Evolutionary conservation across 2,113 vertebrate genomes (phyloP).

Genomic region (Vidua chalybeata): DNA sequence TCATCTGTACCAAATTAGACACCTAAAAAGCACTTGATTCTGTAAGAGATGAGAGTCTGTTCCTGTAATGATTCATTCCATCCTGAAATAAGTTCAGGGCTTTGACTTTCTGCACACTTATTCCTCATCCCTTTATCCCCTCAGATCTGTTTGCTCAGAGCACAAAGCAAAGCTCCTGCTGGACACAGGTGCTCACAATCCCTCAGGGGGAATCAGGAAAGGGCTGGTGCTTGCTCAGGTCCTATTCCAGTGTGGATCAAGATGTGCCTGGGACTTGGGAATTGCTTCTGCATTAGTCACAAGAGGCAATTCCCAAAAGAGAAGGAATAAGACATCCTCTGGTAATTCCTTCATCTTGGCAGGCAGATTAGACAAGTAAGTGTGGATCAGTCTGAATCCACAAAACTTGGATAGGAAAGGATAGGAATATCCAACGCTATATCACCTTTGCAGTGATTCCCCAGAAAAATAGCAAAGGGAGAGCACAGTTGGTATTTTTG

Average conservation of each 20-base stretch:
- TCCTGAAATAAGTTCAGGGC: neutral
- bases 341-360: neutral
- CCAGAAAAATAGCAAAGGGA: neutral
- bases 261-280: neutral
- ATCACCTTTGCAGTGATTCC: neutral
- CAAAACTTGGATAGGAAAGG: neutral
- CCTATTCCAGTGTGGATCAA: neutral
- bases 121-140: neutral
- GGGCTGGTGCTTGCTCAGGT: neutral
- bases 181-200: neutral
- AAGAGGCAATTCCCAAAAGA: neutral
- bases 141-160: neutral
- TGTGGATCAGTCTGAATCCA: neutral
- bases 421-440: neutral
- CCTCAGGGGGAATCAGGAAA: neutral
- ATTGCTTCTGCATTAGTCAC: neutral
- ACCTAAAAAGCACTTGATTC: neutral
- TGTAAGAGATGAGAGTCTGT: neutral
- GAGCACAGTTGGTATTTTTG: neutral
- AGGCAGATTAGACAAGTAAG: neutral
- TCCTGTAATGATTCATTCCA: neutral
- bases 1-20: neutral
- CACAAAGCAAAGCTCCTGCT: neutral
- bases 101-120: neutral
- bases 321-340: neutral